Percentiles rank a stretch among this genome's conserved stretches.
Conservation (phyloP, 2,888 invertebrate genomes). For the Cyclophora albipunctata region DNA sequence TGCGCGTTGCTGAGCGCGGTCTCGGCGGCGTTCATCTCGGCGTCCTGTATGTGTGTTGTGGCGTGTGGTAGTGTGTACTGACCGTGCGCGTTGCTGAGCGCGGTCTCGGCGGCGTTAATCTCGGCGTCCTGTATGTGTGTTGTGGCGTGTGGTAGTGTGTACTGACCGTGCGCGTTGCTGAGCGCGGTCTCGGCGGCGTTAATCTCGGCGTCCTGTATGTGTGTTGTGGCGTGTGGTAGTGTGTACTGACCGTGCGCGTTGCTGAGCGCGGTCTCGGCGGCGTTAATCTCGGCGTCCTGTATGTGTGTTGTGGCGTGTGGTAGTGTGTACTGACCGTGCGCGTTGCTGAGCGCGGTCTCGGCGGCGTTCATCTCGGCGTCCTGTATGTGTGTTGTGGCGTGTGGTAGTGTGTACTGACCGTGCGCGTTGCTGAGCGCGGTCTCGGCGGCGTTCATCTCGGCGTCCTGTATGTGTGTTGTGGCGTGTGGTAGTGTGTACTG, state of each 20-base stretch:
- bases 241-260: conserved; percentile 85
- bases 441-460: conserved; percentile 98
- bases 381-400: too few species aligned
- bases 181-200: conserved; percentile 96
- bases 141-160: too few species aligned
- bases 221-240: too few species aligned
- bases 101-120: conserved; percentile 97
- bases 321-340: conserved; percentile 83
- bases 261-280: conserved; percentile 92
- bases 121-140: conserved; percentile 99
- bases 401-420: too few species aligned
- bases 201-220: conserved; percentile 99
- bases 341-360: conserved; percentile 88
- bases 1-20: conserved; percentile 90
- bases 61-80: too few species aligned
- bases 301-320: too few species aligned
- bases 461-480: conserved; percentile 98
- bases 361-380: conserved; percentile 99
- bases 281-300: conserved; percentile 99
- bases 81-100: conserved; percentile 88
- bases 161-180: conserved; percentile 83
- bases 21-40: conserved; percentile 98
- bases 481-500: too few species aligned
- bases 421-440: conserved; percentile 90
- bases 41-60: conserved; percentile 98